Conservation (phyloP, 2,113 vertebrate genomes). For the Tamias sibiricus region DNA sequence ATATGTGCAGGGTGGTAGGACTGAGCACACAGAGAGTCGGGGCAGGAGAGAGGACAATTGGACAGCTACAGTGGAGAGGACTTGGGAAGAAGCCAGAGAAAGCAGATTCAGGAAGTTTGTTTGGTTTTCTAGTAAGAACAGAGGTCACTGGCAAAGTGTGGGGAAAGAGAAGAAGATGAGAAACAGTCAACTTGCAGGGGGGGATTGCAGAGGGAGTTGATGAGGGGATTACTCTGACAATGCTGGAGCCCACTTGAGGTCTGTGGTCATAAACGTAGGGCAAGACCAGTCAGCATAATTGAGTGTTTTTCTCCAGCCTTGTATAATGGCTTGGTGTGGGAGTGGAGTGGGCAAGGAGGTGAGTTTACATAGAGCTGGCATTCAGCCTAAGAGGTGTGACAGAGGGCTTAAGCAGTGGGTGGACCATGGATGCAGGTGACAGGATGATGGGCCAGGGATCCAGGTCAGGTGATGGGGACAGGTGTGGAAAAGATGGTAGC, state of each 20-base stretch:
- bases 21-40: background rate
- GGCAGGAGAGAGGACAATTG: background rate
- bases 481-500: background rate
- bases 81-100: background rate
- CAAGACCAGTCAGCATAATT: background rate
- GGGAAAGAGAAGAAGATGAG: background rate
- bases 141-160: background rate
- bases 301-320: background rate
- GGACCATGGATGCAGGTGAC: background rate
- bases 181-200: background rate
- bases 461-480: accelerated
- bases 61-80: background rate
- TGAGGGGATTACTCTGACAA: background rate
- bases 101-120: background rate
- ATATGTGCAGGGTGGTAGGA: background rate
- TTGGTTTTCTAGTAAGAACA: slow-evolving; percentile 16
- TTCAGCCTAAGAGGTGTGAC: background rate
- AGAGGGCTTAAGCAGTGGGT: background rate
- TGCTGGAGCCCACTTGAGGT: background rate
- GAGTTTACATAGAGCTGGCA: background rate
- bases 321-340: background rate
- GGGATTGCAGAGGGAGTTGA: background rate
- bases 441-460: background rate
- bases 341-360: background rate
- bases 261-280: background rate